A percentile compares a stretch with the other conserved stretches of the same genome.
Evolutionary conservation across 2,113 vertebrate genomes (phyloP).

Genomic region (Conger conger): DNA sequence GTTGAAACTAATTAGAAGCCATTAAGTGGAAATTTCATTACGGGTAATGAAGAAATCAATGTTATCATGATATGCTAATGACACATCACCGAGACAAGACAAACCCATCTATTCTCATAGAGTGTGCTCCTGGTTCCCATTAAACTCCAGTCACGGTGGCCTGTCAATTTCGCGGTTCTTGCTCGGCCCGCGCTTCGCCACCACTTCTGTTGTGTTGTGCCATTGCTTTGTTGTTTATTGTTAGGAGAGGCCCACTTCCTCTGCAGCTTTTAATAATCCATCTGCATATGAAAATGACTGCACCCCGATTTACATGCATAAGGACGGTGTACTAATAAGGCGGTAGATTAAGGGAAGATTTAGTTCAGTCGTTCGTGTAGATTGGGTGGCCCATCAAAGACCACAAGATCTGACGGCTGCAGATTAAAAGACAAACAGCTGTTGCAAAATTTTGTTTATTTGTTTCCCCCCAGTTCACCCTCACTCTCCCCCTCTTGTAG

Average conservation of each 20-base stretch:
- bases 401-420: conserved; percentile 80
- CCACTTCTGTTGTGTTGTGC: conserved; percentile 49
- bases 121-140: conserved; percentile 25
- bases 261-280: conserved; percentile 73
- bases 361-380: conserved; percentile 87
- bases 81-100: conserved; percentile 58
- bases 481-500: conserved; percentile 37
- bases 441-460: conserved; percentile 76
- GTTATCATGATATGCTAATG: conserved; percentile 77
- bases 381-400: conserved; percentile 82
- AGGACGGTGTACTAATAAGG: conserved; percentile 81
- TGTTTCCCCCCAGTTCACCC: conserved; percentile 54
- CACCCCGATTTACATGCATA: conserved; percentile 83
- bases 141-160: conserved; percentile 43
- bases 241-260: conserved; percentile 46
- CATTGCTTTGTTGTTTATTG: conserved; percentile 54
- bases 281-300: conserved; percentile 77
- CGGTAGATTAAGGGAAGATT: conserved; percentile 85
- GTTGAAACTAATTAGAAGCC: conserved; percentile 74
- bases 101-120: conserved; percentile 59
- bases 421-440: conserved; percentile 91
- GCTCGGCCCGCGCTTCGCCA: conserved; percentile 46
- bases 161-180: conserved; percentile 56
- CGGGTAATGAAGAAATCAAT: conserved; percentile 74
- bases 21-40: conserved; percentile 74